Conservation (phyloP, 1,140 invertebrate genomes). For the Polypedilum pembai region DNA sequence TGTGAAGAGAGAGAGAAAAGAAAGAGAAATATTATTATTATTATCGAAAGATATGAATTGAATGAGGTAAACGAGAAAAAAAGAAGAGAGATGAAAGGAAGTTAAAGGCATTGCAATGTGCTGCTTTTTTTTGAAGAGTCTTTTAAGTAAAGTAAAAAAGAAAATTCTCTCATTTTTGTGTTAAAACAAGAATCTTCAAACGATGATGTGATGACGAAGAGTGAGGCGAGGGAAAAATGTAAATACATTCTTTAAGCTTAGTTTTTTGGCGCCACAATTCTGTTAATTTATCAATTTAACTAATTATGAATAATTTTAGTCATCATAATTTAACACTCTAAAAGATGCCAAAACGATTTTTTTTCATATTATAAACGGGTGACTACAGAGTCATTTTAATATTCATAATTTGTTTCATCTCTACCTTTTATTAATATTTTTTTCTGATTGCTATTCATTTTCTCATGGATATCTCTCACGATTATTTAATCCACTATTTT, state of each 20-base stretch:
- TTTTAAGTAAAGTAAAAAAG: background rate
- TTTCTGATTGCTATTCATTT: background rate
- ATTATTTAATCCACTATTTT: background rate
- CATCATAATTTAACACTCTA: slow-evolving; percentile 25
- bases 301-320: slow-evolving; percentile 27
- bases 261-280: slow-evolving; percentile 21
- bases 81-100: background rate
- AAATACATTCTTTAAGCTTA: background rate
- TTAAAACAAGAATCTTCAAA: slow-evolving; percentile 17
- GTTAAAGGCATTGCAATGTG: background rate
- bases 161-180: background rate
- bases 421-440: background rate
- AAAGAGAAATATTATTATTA: too few relatives aligned
- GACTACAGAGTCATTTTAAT: background rate
- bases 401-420: background rate
- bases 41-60: slow-evolving; percentile 1
- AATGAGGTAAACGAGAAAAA: background rate
- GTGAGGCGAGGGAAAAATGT: slow-evolving; percentile 5
- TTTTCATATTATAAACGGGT: slow-evolving; percentile 10
- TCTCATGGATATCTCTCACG: background rate
- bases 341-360: slow-evolving; percentile 13
- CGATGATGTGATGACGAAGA: background rate
- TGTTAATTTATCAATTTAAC: slow-evolving; percentile 25
- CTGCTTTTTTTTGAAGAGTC: background rate
- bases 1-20: too few relatives aligned